Base-by-base conservation (phyloP, 2,888 invertebrate genomes). In the Ophioninae sp. region DNA sequence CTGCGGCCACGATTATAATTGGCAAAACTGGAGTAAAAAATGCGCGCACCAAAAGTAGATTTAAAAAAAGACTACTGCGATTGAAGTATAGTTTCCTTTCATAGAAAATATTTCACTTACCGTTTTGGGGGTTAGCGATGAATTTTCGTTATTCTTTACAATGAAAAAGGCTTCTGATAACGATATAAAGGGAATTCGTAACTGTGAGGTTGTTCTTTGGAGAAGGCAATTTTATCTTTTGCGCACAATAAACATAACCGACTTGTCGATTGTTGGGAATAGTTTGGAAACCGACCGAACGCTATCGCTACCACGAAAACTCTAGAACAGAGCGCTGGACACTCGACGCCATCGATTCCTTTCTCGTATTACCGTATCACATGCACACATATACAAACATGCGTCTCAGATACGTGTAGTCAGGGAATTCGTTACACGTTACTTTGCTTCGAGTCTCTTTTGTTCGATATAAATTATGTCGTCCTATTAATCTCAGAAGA, bases 321-420 rank as follows among this genome's bases (percentile, higher is more conserved):
- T 78, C 59, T 67, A 59, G 50, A 69, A 69, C 64, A 74, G 41
- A 78, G 50, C 13, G 50, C 56, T 76, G 56, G 56, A 44, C 64
- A 57, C 56, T 44, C 50, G 39, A 72, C 76, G 56, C 44, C 62
- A 84, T 81, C 81, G 81, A 84, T 84, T 79, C 61, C 84, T 84
- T 84, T 84, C 84, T 84, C 84, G 67, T 44, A 79, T 84, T 81
- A 81, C 84, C 30, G 59, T 50, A 57, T 65, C 7, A 39, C 20
- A 37, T 7, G 17, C 21, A 50, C 44, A 61, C 23, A 44, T 80
- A 39, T 62, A 8, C 30, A 56, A 64, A 39, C n/a, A 17, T 56
- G 10, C 67, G 61, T 67, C 57, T 17, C n/a, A 10, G 37, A 23
- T 68, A 44, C 37, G 41, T 64, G 37, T 30, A 30, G 30, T 17